Conservation (phyloP, 2,797 vertebrate genomes). For the Prionace glauca region DNA sequence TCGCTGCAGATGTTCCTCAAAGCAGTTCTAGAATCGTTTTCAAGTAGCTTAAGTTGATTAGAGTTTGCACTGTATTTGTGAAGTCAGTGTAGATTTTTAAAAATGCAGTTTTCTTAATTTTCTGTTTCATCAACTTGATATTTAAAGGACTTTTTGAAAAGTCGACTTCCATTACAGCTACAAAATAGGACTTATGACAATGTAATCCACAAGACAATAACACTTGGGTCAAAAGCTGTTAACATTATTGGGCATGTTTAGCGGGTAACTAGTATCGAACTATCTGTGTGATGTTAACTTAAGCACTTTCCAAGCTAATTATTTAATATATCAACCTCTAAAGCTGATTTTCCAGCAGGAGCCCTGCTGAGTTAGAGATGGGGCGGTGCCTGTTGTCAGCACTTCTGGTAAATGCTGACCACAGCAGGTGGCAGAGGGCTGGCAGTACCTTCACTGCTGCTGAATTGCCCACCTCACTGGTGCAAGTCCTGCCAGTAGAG, state of each 20-base stretch:
- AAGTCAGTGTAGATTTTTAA: neutral
- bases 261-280: neutral
- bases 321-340: neutral
- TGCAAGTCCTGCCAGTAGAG: neutral
- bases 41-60: neutral
- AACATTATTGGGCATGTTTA: neutral
- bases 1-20: neutral
- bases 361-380: neutral
- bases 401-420: neutral
- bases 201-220: neutral
- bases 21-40: neutral
- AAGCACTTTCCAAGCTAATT: neutral
- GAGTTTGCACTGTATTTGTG: neutral
- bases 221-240: neutral
- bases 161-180: neutral
- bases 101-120: neutral
- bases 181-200: neutral
- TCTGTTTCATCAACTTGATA: neutral
- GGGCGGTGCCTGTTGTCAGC: neutral
- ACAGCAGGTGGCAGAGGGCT: neutral
- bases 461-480: neutral
- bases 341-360: neutral
- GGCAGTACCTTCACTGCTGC: neutral
- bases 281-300: neutral
- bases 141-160: slow-evolving; percentile 13